Conservation (phyloP, 2,888 invertebrate genomes). For the Drosophila imparisetae region DNA sequence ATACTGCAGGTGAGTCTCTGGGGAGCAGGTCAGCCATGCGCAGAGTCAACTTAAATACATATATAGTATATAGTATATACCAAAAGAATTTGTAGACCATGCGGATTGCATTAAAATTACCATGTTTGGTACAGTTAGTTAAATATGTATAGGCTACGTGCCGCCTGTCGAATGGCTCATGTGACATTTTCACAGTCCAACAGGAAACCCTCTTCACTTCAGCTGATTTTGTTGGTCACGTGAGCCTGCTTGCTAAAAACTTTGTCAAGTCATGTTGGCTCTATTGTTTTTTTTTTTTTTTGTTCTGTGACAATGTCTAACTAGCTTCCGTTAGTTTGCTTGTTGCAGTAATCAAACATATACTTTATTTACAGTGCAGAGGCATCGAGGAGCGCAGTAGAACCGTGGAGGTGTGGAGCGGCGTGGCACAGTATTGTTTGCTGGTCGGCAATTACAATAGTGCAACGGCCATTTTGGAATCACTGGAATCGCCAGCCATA, state of each 20-base stretch:
- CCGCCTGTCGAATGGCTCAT: not conserved
- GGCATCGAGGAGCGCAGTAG: constrained; percentile 83
- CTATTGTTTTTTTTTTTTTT: not conserved
- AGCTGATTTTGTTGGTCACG: constrained; percentile 13
- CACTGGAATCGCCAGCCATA: constrained; percentile 83
- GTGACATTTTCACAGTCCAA: constrained; percentile 4
- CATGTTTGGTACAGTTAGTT: constrained; percentile 30
- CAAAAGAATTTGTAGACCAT: constrained; percentile 22
- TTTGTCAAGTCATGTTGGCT: constrained; percentile 14
- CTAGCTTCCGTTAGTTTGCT: constrained; percentile 19
- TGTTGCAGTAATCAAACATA: constrained; percentile 6
- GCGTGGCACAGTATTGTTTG: constrained; percentile 84
- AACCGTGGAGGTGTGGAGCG: constrained; percentile 84
- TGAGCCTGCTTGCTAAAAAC: constrained; percentile 15
- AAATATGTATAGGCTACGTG: constrained; percentile 42
- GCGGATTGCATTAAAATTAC: constrained; percentile 31
- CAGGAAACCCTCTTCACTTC: not conserved
- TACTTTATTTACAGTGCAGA: constrained; percentile 73
- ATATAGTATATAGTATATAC: constrained; percentile 1
- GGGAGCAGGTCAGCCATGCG: constrained; percentile 25
- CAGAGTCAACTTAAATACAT: constrained; percentile 13
- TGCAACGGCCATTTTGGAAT: constrained; percentile 84
- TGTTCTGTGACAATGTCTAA: constrained; percentile 4
- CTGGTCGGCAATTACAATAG: constrained; percentile 85
- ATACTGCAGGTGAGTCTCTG: constrained; percentile 84